phyloP scores from a whole-genome alignment of 1,140 invertebrate genomes.

The Tetragnatha versicolor region DNA sequence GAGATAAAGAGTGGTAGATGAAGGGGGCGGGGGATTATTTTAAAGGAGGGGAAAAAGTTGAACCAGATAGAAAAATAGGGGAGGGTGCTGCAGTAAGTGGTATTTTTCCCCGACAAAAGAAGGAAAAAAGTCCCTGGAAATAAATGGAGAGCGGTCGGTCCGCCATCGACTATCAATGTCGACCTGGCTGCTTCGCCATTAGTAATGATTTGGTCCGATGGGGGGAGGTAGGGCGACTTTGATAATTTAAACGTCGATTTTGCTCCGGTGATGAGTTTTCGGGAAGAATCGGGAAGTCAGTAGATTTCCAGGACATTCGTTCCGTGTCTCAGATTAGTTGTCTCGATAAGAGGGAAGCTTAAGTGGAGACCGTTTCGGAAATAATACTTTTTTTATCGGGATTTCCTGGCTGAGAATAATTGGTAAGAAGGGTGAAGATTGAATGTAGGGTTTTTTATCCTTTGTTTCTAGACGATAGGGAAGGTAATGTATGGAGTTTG shows the following conservation, averaged over 20 bases:
- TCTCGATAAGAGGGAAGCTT: slow-evolving; percentile 7
- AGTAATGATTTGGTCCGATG: slow-evolving; percentile 38
- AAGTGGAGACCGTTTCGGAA: no score
- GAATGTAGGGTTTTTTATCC: no score
- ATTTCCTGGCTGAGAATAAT: no score
- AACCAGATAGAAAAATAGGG: slow-evolving; percentile 8
- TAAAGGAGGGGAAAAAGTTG: slow-evolving; percentile 43
- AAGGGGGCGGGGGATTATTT: slow-evolving; percentile 29
- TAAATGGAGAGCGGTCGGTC: slow-evolving; percentile 46
- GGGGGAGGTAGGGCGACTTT: slow-evolving; percentile 6
- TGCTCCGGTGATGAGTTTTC: slow-evolving; percentile 35
- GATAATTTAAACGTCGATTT: slow-evolving; percentile 53
- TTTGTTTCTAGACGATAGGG: no score
- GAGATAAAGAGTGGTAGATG: not conserved
- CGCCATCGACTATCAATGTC: slow-evolving; percentile 46
- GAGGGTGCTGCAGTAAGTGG: slow-evolving; percentile 22
- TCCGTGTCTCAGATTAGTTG: slow-evolving; percentile 18
- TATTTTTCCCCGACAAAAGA: slow-evolving; percentile 22
- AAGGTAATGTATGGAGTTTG: no score
- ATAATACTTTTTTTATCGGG: no score
- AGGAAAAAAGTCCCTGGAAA: slow-evolving; percentile 12
- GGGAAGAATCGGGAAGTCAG: slow-evolving; percentile 14
- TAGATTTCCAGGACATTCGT: slow-evolving; percentile 31
- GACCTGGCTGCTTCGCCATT: slow-evolving; percentile 46
- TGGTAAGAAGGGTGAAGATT: no score